Conservation (phyloP, 2,797 vertebrate genomes). For the Novumbra hubbsi region DNA sequence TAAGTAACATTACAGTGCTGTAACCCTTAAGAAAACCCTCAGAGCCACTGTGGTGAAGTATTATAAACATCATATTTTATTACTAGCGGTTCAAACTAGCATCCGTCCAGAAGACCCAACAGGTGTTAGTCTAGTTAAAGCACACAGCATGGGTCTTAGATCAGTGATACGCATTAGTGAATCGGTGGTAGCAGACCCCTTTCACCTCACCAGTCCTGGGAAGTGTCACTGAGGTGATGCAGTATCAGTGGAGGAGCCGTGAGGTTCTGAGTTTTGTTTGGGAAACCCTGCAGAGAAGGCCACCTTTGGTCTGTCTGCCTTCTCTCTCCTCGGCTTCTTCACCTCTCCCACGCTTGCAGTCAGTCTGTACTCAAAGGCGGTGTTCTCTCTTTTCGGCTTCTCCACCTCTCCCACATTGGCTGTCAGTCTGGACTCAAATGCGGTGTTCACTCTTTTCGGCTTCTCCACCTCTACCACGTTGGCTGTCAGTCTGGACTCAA, state of each 20-base stretch:
- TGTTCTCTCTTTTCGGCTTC: neutral
- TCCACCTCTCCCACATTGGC: neutral
- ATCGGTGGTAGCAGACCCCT: neutral
- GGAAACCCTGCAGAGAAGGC: neutral
- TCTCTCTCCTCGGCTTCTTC: neutral
- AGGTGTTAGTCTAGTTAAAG: neutral
- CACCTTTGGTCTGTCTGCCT: neutral
- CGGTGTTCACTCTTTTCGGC: neutral
- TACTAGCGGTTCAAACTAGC: too few species aligned
- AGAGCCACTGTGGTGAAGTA: neutral
- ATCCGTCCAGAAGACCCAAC: neutral
- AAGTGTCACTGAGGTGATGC: neutral
- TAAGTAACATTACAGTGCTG: neutral
- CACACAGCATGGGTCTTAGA: neutral
- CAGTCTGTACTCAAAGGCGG: neutral
- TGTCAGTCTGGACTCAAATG: neutral
- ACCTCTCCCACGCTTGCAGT: neutral
- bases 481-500: neutral
- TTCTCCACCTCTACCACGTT: neutral
- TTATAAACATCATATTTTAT: neutral
- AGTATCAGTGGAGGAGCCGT: neutral
- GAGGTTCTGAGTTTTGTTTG: neutral
- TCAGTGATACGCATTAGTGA: neutral
- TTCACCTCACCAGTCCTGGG: constrained; percentile 1
- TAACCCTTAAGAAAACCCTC: neutral